Conservation (phyloP, 2,888 invertebrate species). For the Spisula subtruncata region DNA sequence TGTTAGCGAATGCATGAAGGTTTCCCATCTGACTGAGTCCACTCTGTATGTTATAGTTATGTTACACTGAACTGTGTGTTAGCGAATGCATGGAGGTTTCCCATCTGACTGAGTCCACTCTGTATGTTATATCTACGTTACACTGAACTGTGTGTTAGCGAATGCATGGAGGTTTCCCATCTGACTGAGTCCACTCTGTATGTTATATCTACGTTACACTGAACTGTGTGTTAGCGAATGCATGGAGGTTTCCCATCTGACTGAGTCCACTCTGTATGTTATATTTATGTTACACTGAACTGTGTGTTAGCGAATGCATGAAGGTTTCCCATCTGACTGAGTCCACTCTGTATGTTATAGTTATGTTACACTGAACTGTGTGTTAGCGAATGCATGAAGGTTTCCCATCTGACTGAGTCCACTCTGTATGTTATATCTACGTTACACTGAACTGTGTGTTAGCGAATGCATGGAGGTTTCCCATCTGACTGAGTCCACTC, state of each 20-base stretch:
- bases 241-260: constrained; percentile 88
- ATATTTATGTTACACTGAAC: constrained; percentile 59
- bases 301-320: constrained; percentile 86
- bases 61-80: constrained; percentile 70
- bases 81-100: constrained; percentile 88
- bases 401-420: constrained; percentile 89
- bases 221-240: constrained; percentile 83
- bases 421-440: constrained; percentile 92
- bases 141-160: constrained; percentile 74
- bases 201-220: constrained; percentile 88
- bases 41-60: constrained; percentile 92
- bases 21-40: constrained; percentile 89
- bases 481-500: constrained; percentile 90
- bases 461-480: constrained; percentile 88
- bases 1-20: constrained; percentile 87
- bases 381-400: constrained; percentile 87
- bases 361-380: constrained; percentile 66
- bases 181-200: constrained; percentile 92
- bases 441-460: constrained; percentile 70
- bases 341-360: constrained; percentile 93
- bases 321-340: constrained; percentile 88
- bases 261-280: constrained; percentile 93
- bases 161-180: constrained; percentile 88
- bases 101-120: constrained; percentile 90
- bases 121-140: constrained; percentile 91